phyloP scores from a whole-genome alignment of 2,888 invertebrate species.

The Autographa pulchrina region DNA sequence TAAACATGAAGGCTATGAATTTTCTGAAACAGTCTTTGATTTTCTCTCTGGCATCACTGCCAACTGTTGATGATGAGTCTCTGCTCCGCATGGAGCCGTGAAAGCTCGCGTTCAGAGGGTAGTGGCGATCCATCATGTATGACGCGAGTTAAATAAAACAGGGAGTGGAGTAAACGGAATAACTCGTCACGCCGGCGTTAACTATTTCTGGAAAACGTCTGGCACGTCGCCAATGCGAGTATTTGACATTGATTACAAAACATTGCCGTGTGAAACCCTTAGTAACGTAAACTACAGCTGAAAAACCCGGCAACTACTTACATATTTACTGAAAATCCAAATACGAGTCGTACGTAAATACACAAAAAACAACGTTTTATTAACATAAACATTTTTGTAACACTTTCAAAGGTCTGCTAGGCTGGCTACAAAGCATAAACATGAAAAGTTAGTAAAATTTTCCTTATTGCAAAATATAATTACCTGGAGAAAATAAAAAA shows the following conservation, averaged over 20 bases:
- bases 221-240: slow-evolving; percentile 76
- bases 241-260: slow-evolving; percentile 77
- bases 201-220: slow-evolving; percentile 80
- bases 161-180: slow-evolving; percentile 62
- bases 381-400: not conserved
- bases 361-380: not conserved
- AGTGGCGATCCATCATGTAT: slow-evolving; percentile 78
- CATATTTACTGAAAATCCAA: not conserved
- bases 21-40: slow-evolving; percentile 96
- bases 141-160: slow-evolving; percentile 49
- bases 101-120: slow-evolving; percentile 78
- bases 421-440: not conserved
- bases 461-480: not conserved
- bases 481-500: slow-evolving; percentile 22
- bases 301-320: not conserved
- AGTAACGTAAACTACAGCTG: slow-evolving; percentile 5
- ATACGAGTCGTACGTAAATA: not conserved
- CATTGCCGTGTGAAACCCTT: slow-evolving; percentile 44
- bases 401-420: not conserved
- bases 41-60: slow-evolving; percentile 92
- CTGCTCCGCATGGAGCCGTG: slow-evolving; percentile 91
- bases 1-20: slow-evolving; percentile 97
- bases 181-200: slow-evolving; percentile 62
- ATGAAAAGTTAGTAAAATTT: not conserved
- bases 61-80: slow-evolving; percentile 91